Evolutionary conservation across 2,797 vertebrate genomes (phyloP), one percentile per base, ranked within the genome.

Genomic region (Smutsia temminckii): DNA sequence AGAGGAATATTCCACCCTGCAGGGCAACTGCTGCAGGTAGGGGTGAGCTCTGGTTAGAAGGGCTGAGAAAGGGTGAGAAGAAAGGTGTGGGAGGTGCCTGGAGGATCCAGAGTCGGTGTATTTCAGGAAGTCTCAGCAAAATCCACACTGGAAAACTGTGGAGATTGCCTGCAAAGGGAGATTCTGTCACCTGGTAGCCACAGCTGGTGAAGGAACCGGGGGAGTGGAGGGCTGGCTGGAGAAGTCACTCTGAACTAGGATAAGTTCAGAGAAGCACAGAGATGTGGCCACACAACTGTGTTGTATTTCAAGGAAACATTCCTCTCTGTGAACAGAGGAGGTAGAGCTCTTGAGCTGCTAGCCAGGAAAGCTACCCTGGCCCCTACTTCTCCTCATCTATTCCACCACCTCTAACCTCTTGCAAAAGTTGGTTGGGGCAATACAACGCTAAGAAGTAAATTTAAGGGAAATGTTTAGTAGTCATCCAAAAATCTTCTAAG

Each of bases 401-500:
- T 11, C 13, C 17, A 86, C 42, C 5, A 27, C 32, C 14, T 68
- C 18, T 71, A 72, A 85, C 0, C 6, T 85, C 61, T 25, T 80
- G 9, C 11, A 53, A 63, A 59, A 68, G 11, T 2, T 75, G 32
- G 27, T 37, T 96, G 59, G 18, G 23, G 42, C 42, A 81, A 72
- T 61, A 21, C 3, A 57, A 85, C 1, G 81, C 63, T 29, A 49
- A 74, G 34, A 25, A 16, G 21, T 55, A 64, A 89, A 59, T 37
- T 89, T 87, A 59, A 71, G 88, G 40, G 17, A 94, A 77, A 49
- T 32, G 1, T 79, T 17, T 23, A 42, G 5, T 68, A 32, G 51
- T 89, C 53, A 91, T 40, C 11, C 9, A 80, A 96, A 94, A 86
- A 74, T 55, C 57, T 68, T 78, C 66, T 63, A 78, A 46, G 61